A percentile compares a stretch with the other conserved stretches of the same genome.
phyloP scores from a whole-genome alignment of 2,797 vertebrate species.

The Otolemur crassicaudatus region DNA sequence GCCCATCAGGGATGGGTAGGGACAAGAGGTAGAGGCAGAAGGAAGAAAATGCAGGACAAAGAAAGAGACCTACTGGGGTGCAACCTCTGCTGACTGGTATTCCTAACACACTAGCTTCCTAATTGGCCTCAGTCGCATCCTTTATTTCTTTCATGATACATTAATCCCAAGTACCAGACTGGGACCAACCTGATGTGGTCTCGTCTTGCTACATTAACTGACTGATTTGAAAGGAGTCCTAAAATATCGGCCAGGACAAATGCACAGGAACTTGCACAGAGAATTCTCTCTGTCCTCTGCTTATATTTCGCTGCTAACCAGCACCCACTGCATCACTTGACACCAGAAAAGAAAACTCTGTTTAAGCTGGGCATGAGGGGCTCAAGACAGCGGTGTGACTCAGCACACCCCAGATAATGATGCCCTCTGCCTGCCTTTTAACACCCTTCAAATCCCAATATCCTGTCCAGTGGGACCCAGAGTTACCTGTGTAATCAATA shows the following conservation, averaged over 20 bases:
- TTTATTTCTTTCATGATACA: slow-evolving; percentile 38
- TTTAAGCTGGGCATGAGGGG: not conserved
- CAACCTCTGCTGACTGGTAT: not conserved
- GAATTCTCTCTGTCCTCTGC: not conserved
- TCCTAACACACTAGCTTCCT: not conserved
- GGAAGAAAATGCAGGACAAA: not conserved
- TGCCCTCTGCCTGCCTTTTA: not conserved
- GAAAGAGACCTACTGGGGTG: not conserved
- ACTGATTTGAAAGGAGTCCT: slow-evolving; percentile 63
- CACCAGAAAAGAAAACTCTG: not conserved
- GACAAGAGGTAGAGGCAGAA: not conserved
- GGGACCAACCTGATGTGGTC: slow-evolving; percentile 44
- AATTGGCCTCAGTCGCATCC: not conserved
- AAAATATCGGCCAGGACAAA: slow-evolving; percentile 28
- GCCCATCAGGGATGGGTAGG: rapidly evolving
- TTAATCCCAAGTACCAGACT: slow-evolving; percentile 57
- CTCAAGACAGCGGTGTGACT: not conserved
- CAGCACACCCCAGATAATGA: rapidly evolving
- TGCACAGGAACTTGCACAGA: not conserved
- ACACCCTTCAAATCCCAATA: not conserved
- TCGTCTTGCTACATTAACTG: not conserved
- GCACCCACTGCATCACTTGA: not conserved
- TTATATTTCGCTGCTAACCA: not conserved
- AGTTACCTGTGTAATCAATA: not conserved
- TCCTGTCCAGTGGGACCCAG: not conserved